Evolutionary conservation across 2,113 vertebrate genomes (phyloP).

Genomic region (Trematocara variabile): DNA sequence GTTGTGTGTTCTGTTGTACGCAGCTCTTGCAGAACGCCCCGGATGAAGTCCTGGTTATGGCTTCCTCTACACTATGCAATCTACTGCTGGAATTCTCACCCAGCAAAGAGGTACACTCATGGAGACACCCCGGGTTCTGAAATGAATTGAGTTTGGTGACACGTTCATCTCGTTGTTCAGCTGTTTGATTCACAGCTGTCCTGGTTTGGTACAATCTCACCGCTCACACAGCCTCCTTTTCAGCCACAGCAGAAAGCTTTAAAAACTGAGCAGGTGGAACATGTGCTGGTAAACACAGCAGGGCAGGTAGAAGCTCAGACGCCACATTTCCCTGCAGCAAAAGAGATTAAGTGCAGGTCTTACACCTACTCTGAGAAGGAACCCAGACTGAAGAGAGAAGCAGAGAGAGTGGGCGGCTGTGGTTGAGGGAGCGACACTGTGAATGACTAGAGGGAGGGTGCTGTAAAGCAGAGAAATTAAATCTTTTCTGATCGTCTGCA

Average conservation of each 20-base stretch:
- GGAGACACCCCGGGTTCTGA: background rate
- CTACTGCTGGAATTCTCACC: constrained; percentile 97
- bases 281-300: background rate
- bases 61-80: constrained; percentile 98
- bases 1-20: background rate
- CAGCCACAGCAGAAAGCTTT: background rate
- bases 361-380: background rate
- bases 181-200: background rate
- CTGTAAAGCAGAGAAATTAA: background rate
- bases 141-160: background rate
- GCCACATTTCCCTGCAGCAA: background rate
- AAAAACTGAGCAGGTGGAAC: background rate
- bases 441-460: background rate
- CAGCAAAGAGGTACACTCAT: constrained; percentile 90
- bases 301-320: background rate
- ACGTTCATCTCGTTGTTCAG: background rate
- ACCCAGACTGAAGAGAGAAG: background rate
- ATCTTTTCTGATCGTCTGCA: background rate
- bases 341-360: background rate
- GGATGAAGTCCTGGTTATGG: constrained; percentile 96
- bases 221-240: background rate
- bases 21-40: constrained; percentile 97
- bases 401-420: background rate
- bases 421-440: background rate
- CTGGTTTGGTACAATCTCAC: background rate